Evolutionary conservation across 2,113 vertebrate species (phyloP), one percentile per base, ranked within the genome.

Genomic region (Cyprinus carpio): DNA sequence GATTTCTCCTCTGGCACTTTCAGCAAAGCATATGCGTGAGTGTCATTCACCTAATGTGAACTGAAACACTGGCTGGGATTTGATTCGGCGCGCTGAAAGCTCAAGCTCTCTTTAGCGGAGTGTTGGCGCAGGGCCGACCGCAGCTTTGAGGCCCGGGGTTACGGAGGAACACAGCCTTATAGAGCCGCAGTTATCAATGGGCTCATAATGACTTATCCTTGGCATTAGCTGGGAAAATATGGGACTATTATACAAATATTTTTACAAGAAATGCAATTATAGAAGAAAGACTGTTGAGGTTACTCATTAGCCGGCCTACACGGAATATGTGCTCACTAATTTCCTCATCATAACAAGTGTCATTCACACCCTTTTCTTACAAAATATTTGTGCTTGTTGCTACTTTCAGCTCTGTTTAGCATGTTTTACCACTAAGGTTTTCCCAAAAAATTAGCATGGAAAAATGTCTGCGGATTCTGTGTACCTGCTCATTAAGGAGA

Each of bases 31-130:
- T 89, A 86, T 87, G 88, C 82, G 76, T 87, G 82, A 89, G 86
- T 87, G 84, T 87, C 86, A 87, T 87, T 89, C 86, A 86, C 84
- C 87, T 89, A 86, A 89, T 87, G 86, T 75, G 87, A 87, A 87
- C 84, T 86, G 71, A 87, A 86, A 85, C 85, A 74, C 76, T 76
- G 86, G 82, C 84, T 49, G 84, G 75, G 84, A 80, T 84, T 88
- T 88, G 87, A 83, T 85, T 88, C 81, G 67, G 18, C 75, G 74
- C 27, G 81, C 75, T 83, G 72, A 83, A 86, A 80, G 81, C 71
- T 80, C 78, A 43, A 25, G 40, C n/a, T 65, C 60, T 65, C 78
- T 81, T 81, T 65, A 64, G 40, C 60, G 15, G 78, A 64, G 58
- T 81, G 78, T 81, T 81, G 78, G 78, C 78, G 37, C 15, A 16